Conservation (phyloP, 1,140 invertebrate species). For the Mactra quadrangularis region DNA sequence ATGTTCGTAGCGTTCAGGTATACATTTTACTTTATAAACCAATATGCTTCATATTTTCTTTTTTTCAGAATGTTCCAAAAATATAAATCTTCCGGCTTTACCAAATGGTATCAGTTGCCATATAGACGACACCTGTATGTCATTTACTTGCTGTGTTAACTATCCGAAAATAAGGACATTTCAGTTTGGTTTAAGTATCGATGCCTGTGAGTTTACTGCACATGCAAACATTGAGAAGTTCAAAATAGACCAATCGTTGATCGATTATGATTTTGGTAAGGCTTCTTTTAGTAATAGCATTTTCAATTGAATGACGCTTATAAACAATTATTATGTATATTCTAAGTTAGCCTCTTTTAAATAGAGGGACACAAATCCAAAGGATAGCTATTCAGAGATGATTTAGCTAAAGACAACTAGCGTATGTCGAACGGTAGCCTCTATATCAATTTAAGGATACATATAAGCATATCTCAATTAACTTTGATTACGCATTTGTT, state of each 20-base stretch:
- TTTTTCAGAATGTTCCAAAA: conserved; percentile 20
- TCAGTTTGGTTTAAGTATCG: not conserved
- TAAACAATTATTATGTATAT: not conserved
- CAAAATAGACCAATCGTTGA: not conserved
- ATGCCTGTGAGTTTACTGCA: conserved; percentile 14
- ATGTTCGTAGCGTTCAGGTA: no score
- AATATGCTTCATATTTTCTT: no score
- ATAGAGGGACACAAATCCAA: not conserved
- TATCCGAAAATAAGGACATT: conserved; percentile 7
- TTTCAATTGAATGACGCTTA: not conserved
- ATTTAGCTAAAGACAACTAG: not conserved
- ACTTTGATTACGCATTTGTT: no score
- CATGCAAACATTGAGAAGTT: conserved; percentile 35
- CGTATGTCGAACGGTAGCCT: not conserved
- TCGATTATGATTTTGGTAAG: conserved; percentile 49
- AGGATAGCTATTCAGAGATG: not conserved
- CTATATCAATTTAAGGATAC: not conserved
- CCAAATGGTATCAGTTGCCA: conserved; percentile 32
- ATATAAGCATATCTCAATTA: not conserved
- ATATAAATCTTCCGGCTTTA: not conserved
- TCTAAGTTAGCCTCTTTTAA: not conserved
- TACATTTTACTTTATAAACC: no score
- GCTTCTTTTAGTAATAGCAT: not conserved
- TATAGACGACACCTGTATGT: not conserved
- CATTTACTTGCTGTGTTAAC: conserved; percentile 19